Conservation (phyloP, 2,113 vertebrate genomes). For the Ictalurus furcatus region DNA sequence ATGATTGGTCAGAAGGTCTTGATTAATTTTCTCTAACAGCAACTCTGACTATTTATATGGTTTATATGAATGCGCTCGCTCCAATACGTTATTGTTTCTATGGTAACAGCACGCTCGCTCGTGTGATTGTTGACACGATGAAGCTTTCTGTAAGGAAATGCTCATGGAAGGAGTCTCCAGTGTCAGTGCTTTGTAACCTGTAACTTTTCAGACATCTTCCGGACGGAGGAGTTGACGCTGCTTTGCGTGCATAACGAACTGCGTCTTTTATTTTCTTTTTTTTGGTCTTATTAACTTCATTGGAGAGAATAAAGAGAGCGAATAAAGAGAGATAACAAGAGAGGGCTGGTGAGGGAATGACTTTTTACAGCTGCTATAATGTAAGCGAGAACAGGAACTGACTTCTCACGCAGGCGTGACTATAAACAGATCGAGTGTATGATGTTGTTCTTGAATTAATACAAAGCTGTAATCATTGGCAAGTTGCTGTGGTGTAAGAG, state of each 20-base stretch:
- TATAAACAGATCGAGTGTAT: background rate
- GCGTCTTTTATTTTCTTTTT: background rate
- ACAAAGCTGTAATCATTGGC: background rate
- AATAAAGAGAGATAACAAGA: background rate
- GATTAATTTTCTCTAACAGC: background rate
- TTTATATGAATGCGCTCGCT: background rate
- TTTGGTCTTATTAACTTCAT: background rate
- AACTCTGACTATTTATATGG: background rate
- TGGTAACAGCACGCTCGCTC: background rate
- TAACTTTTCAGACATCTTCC: background rate
- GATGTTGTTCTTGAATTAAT: background rate
- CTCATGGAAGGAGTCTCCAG: background rate
- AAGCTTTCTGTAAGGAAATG: background rate
- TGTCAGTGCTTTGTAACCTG: background rate
- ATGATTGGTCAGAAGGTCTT: background rate
- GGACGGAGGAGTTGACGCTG: background rate
- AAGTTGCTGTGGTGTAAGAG: background rate
- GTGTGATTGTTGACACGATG: too few species aligned
- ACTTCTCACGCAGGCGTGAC: too few species aligned
- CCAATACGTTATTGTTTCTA: background rate
- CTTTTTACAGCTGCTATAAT: background rate
- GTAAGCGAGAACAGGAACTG: background rate
- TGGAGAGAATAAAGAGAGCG: background rate
- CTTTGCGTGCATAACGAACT: too few species aligned
- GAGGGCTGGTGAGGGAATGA: background rate